Conservation (phyloP, 2,797 vertebrate species). For the Tokudaia muenninki region DNA sequence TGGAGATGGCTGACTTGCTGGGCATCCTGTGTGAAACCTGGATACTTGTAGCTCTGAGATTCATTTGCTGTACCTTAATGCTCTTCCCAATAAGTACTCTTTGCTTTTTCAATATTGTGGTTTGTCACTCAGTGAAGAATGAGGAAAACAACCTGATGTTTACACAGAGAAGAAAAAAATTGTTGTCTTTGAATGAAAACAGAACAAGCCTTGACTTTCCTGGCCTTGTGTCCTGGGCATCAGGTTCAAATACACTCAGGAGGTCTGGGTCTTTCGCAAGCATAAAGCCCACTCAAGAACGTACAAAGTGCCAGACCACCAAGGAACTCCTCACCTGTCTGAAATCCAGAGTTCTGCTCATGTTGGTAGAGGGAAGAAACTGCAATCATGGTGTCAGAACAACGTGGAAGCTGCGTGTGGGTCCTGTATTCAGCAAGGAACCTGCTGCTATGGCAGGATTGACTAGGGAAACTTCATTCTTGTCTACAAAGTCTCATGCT, state of each 20-base stretch:
- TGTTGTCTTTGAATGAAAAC: conserved; percentile 49
- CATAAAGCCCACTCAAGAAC: neutral
- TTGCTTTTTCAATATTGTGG: neutral
- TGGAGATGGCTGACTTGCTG: neutral
- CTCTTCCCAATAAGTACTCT: neutral
- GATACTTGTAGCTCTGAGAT: conserved; percentile 43
- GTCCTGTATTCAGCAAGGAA: neutral
- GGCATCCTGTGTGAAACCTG: neutral
- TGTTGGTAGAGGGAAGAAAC: neutral
- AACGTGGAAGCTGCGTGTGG: neutral
- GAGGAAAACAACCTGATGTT: conserved; percentile 67
- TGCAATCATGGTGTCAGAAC: neutral
- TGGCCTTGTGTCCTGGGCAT: neutral
- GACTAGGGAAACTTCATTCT: neutral
- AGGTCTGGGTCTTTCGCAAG: neutral
- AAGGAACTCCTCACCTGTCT: neutral
- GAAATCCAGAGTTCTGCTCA: neutral
- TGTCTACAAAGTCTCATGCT: neutral
- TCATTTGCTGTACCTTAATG: conserved; percentile 53
- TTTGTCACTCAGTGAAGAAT: conserved; percentile 62
- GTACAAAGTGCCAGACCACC: neutral
- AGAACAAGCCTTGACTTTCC: neutral
- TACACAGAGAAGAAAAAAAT: conserved; percentile 20
- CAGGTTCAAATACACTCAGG: neutral
- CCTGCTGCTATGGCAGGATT: neutral